These are phyloP conservation scores for Odontocolon sp. DNA, from an alignment of 2,888 invertebrate genomes.

Conservation along the genomic window DNA sequence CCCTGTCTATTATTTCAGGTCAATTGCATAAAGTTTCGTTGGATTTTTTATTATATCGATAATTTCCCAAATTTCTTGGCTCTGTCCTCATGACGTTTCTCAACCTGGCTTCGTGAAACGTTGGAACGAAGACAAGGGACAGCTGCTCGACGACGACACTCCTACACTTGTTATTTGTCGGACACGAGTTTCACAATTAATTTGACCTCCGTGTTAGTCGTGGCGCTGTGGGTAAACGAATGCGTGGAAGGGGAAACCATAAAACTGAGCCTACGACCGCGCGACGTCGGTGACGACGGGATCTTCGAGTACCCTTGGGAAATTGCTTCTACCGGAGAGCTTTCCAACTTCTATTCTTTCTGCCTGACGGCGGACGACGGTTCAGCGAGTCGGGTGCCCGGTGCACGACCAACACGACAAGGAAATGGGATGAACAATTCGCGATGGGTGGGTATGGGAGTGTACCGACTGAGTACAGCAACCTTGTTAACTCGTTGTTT, in stretches of 20 bases:
- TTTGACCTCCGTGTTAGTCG: conserved; percentile 14
- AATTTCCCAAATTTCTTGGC: conserved; percentile 26
- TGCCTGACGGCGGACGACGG: conserved; percentile 42
- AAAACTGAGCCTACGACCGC: conserved; percentile 21
- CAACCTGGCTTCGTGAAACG: neutral
- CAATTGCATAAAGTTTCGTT: conserved; percentile 21
- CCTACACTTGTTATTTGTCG: neutral
- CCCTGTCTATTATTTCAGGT: neutral
- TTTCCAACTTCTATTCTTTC: conserved; percentile 34
- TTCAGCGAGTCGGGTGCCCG: conserved; percentile 1
- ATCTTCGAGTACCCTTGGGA: conserved; percentile 72
- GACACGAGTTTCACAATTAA: conserved; percentile 15
- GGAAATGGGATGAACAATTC: conserved; percentile 34
- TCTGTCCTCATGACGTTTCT: neutral
- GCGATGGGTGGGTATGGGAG: neutral
- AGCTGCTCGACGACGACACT: conserved; percentile 10
- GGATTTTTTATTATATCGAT: conserved; percentile 17
- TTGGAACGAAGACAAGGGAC: neutral
- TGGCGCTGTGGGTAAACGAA: neutral
- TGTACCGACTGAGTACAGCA: neutral
- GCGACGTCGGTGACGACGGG: conserved; percentile 19
- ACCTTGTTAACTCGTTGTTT: conserved; percentile 40
- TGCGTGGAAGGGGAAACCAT: neutral
- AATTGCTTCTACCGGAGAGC: conserved; percentile 70
- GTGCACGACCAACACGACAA: conserved; percentile 39